These are phyloP conservation scores for Enteromius viviparus DNA, from an alignment of 2,797 vertebrate genomes.

Conservation along the genomic window DNA sequence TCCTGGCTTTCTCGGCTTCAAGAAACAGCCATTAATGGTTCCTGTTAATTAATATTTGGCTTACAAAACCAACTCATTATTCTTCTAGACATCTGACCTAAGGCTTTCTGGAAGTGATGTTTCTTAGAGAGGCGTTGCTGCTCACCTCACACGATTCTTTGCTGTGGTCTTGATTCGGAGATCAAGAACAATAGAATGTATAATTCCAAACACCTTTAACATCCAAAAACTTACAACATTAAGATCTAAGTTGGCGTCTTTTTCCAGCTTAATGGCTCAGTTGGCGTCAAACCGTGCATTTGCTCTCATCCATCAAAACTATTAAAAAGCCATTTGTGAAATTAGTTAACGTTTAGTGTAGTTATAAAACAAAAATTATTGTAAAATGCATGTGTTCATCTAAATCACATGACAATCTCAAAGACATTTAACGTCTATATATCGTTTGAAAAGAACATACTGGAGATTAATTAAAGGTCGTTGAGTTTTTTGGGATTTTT, in stretches of 20 bases:
- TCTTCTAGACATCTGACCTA: slow-evolving; percentile 6
- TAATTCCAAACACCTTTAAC: slow-evolving; percentile 3
- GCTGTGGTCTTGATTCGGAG: neutral
- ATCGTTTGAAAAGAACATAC: neutral
- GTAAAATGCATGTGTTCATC: neutral
- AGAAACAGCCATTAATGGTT: neutral
- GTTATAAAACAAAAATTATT: neutral
- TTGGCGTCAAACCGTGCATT: neutral
- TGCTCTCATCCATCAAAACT: slow-evolving; percentile 26
- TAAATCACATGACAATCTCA: neutral
- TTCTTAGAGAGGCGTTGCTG: neutral
- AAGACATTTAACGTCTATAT: neutral
- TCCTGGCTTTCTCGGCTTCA: slow-evolving; percentile 1
- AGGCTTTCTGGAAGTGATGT: slow-evolving; percentile 5
- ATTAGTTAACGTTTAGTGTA: slow-evolving; percentile 7
- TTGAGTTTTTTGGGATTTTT: slow-evolving; percentile 1
- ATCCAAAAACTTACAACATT: neutral
- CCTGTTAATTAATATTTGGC: neutral
- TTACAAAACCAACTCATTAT: slow-evolving; percentile 9
- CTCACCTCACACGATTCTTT: neutral
- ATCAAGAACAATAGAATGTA: slow-evolving; percentile 26
- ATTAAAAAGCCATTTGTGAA: neutral
- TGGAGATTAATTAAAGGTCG: neutral
- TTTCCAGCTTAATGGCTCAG: slow-evolving; percentile 4
- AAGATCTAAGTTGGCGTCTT: neutral